Conservation (phyloP, 2,888 invertebrate species). For the Trichacis sp. region DNA sequence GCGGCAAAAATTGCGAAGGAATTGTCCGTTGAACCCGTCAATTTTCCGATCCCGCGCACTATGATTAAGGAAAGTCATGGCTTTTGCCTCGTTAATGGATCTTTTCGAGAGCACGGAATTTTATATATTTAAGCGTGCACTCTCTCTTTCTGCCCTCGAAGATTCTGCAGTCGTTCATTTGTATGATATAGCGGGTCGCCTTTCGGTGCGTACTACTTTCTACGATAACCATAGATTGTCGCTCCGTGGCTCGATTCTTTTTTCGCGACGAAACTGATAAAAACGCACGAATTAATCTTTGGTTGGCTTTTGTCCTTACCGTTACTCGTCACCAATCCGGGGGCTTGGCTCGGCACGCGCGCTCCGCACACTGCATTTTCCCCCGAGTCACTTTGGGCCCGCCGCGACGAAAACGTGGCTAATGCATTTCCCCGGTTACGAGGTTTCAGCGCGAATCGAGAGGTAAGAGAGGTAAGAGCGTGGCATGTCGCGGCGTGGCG, state of each 20-base stretch:
- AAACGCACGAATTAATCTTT: no score
- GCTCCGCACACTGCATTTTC: conserved; percentile 34
- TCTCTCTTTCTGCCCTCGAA: conserved; percentile 33
- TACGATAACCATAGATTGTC: conserved; percentile 35
- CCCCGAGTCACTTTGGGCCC: not conserved
- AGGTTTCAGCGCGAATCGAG: not conserved
- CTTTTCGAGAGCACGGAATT: conserved; percentile 34
- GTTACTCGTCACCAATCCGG: conserved; percentile 43
- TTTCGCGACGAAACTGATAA: no score
- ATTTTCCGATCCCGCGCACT: no score
- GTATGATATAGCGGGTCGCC: conserved; percentile 35
- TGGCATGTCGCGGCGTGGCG: conserved; percentile 35
- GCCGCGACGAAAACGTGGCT: not conserved
- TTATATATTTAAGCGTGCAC: conserved; percentile 38
- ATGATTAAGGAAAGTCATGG: conserved; percentile 36
- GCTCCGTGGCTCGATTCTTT: not conserved
- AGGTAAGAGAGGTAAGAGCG: conserved; percentile 24
- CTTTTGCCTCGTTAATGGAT: conserved; percentile 25
- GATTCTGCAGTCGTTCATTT: conserved; percentile 27
- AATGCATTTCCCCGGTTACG: not conserved
- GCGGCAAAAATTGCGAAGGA: no score
- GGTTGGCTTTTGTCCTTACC: conserved; percentile 29
- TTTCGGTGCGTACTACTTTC: conserved; percentile 40
- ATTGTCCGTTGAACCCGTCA: no score
- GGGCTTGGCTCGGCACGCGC: conserved; percentile 32